Conservation (phyloP, 2,113 vertebrate genomes). For the Thalassoma bifasciatum region DNA sequence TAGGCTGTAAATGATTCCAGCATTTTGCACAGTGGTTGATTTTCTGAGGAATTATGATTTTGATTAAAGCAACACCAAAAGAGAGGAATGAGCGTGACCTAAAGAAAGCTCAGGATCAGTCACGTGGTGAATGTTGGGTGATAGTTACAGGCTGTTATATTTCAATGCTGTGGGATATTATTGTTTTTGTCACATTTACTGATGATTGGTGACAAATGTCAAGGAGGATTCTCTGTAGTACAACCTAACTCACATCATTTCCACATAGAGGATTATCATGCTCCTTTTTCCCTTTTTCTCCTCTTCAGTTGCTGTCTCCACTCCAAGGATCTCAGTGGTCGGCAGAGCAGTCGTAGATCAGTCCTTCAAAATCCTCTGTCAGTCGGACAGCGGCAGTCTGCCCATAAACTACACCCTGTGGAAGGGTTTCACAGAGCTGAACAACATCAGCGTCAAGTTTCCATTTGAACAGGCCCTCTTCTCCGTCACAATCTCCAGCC, state of each 20-base stretch:
- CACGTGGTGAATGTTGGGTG: too few relatives aligned
- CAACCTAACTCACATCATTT: too few relatives aligned
- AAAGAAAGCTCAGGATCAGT: too few relatives aligned
- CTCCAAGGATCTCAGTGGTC: conserved; percentile 61
- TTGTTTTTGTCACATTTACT: too few relatives aligned
- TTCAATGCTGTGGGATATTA: too few relatives aligned
- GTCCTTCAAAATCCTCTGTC: conserved; percentile 70
- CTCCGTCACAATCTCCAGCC: conserved; percentile 6
- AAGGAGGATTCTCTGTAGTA: too few relatives aligned
- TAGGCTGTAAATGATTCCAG: too few relatives aligned
- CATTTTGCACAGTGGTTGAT: too few relatives aligned
- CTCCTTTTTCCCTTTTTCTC: background rate
- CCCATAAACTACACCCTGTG: conserved; percentile 81
- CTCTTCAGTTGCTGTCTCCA: conserved; percentile 71
- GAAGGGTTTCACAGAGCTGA: rapidly evolving
- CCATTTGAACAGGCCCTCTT: conserved; percentile 55
- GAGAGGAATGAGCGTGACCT: background rate
- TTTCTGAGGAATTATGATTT: too few relatives aligned
- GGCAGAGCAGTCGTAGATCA: conserved; percentile 56
- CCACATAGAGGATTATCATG: too few relatives aligned
- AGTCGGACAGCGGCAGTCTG: conserved; percentile 68
- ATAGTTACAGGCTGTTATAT: too few relatives aligned
- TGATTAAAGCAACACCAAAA: background rate
- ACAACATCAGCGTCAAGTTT: background rate
- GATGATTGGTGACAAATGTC: too few relatives aligned